Evolutionary conservation across 1,140 invertebrate genomes (phyloP).

Genomic region (Acromyrmex echinatior): DNA sequence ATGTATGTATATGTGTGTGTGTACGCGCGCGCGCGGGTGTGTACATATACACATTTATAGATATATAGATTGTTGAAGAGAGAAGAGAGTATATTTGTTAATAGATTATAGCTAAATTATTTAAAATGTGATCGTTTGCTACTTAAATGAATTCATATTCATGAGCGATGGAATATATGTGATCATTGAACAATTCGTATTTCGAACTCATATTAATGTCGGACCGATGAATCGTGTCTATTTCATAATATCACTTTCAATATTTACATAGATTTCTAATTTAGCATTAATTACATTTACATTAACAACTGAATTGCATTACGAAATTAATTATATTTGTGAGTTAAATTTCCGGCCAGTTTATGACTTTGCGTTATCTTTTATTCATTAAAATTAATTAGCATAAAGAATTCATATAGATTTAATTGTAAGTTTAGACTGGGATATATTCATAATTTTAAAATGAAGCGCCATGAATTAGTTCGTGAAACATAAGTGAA

Average conservation of each 20-base stretch:
- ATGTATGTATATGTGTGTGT: too few species aligned
- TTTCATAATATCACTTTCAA: slow-evolving; percentile 21
- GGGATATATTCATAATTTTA: background rate
- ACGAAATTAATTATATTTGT: slow-evolving; percentile 30
- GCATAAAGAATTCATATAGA: background rate
- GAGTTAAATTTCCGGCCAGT: background rate
- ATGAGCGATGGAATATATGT: slow-evolving; percentile 67
- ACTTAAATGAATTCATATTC: slow-evolving; percentile 5
- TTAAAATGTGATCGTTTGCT: background rate
- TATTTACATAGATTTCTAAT: slow-evolving; percentile 25
- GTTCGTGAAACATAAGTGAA: background rate
- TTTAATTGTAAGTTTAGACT: background rate
- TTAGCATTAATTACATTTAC: slow-evolving; percentile 29
- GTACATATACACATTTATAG: too few species aligned
- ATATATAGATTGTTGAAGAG: background rate
- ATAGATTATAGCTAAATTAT: background rate
- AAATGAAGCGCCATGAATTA: slow-evolving; percentile 10
- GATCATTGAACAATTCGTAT: slow-evolving; percentile 60
- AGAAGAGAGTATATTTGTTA: background rate
- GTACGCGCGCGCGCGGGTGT: too few species aligned
- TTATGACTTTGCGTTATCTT: slow-evolving; percentile 1
- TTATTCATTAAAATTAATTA: slow-evolving; percentile 23
- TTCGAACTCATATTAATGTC: slow-evolving; percentile 41
- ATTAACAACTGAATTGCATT: slow-evolving; percentile 15
- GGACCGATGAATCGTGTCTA: background rate